Evolutionary conservation across 64 coral and sea anemone genomes (phyloP).

Genomic region (Stylophora pistillata): DNA sequence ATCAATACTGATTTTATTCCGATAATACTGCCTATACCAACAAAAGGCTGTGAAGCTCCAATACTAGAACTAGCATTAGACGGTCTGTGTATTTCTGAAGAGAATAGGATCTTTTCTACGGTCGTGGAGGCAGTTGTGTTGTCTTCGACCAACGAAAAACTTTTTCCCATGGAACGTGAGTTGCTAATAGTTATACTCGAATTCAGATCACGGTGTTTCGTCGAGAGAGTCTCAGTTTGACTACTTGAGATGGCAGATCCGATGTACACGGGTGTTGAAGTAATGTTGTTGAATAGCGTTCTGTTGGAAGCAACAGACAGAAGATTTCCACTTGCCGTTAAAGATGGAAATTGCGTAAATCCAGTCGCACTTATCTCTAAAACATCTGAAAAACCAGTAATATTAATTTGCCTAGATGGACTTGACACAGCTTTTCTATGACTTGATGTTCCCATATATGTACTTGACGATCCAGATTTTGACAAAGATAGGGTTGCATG

Average conservation of each 20-base stretch:
- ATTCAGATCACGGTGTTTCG: background rate
- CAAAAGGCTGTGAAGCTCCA: background rate
- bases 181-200: background rate
- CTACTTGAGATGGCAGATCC: background rate
- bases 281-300: background rate
- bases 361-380: background rate
- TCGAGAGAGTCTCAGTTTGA: background rate
- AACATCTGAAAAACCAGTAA: background rate
- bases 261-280: background rate
- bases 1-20: background rate
- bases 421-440: background rate
- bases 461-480: background rate
- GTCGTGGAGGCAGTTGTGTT: background rate
- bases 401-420: background rate
- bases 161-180: background rate
- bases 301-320: background rate
- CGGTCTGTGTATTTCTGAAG: background rate
- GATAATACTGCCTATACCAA: too few species aligned
- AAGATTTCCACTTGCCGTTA: background rate
- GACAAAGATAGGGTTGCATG: background rate
- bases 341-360: background rate
- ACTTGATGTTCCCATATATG: background rate
- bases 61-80: background rate
- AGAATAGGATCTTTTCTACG: background rate
- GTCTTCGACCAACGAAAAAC: background rate